Evolutionary conservation across 2,888 invertebrate genomes (phyloP).

Genomic region (Cantharis lateralis): DNA sequence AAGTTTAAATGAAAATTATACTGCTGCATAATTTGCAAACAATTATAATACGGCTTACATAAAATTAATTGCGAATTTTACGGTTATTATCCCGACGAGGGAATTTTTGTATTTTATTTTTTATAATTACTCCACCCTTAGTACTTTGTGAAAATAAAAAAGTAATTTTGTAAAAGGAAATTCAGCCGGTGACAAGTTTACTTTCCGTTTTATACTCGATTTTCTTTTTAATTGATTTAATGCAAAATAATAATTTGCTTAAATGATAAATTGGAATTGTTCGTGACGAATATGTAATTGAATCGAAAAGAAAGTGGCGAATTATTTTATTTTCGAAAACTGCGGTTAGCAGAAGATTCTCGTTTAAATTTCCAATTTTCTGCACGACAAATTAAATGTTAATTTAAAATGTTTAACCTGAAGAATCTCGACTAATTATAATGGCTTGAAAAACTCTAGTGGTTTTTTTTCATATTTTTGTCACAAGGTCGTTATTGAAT

Average conservation of each 20-base stretch:
- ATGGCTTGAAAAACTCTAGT: background rate
- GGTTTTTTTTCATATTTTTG: background rate
- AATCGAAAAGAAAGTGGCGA: background rate
- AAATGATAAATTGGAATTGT: conserved; percentile 22
- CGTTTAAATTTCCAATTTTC: background rate
- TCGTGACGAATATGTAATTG: conserved; percentile 19
- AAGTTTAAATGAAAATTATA: background rate
- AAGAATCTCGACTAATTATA: background rate
- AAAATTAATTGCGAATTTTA: background rate
- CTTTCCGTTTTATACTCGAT: background rate
- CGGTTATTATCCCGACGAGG: background rate
- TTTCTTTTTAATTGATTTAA: background rate
- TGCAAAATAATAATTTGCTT: conserved; percentile 15
- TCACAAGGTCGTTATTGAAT: conserved; percentile 8
- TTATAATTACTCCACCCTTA: background rate
- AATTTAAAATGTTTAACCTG: background rate
- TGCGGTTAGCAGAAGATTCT: background rate
- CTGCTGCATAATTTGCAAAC: background rate
- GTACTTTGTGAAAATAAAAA: background rate
- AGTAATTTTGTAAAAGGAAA: background rate
- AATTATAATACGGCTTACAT: background rate
- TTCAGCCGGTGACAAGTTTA: background rate
- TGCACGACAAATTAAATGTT: background rate
- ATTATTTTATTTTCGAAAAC: background rate
- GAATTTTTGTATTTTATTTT: background rate